Evolutionary conservation across 2,113 vertebrate genomes (phyloP).

Genomic region (Ariopsis seemanni): DNA sequence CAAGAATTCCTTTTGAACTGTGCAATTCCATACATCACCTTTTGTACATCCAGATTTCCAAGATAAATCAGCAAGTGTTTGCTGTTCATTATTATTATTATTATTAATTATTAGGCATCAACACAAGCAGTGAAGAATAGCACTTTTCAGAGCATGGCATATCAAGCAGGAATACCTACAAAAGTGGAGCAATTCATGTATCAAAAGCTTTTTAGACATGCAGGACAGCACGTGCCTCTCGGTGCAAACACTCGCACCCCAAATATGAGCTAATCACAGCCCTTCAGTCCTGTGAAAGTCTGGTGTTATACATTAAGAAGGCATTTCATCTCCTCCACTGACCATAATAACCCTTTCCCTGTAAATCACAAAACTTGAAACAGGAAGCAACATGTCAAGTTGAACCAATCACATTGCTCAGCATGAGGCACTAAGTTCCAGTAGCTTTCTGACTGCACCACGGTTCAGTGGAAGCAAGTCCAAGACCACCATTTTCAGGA

Average conservation of each 20-base stretch:
- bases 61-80: background rate
- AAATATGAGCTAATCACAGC: background rate
- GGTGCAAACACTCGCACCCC: background rate
- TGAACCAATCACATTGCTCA: background rate
- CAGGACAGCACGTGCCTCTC: background rate
- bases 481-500: background rate
- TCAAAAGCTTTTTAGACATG: background rate
- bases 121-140: background rate
- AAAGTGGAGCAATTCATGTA: background rate
- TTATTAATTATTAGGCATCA: no score
- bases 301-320: background rate
- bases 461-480: background rate
- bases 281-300: background rate
- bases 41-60: background rate
- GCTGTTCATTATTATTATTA: background rate
- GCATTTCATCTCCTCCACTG: background rate
- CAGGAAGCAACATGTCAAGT: background rate
- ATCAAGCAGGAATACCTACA: background rate
- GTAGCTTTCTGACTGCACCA: background rate
- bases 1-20: background rate
- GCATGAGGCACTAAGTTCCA: background rate
- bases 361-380: background rate
- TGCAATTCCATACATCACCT: background rate
- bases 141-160: background rate
- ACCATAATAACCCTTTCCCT: background rate